These are phyloP conservation scores for Gymnoscopelus microlampas DNA, from an alignment of 2,797 vertebrate genomes.

Conservation along the genomic window DNA sequence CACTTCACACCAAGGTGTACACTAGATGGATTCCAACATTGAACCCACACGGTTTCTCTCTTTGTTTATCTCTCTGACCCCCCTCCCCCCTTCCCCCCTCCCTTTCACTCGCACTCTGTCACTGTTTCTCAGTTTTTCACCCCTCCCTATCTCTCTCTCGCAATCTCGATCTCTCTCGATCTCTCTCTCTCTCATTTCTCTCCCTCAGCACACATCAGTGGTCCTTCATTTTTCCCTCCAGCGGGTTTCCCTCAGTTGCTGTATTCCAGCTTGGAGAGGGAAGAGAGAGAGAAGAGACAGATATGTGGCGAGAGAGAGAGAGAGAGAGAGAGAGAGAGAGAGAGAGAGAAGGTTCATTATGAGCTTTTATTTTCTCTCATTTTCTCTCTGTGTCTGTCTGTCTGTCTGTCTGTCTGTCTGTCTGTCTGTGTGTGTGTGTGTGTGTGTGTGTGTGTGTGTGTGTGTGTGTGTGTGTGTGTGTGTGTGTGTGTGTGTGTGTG, in stretches of 20 bases:
- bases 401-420: no score
- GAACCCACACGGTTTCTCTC: conserved; percentile 17
- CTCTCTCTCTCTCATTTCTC: conserved; percentile 22
- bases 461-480: no score
- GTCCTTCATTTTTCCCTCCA: conserved; percentile 28
- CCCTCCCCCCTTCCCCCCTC: background rate
- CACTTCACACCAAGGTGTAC: conserved; percentile 1
- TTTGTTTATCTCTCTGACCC: conserved; percentile 3
- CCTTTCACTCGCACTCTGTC: conserved; percentile 5
- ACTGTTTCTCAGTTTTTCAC: conserved; percentile 19
- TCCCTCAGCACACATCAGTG: conserved; percentile 10
- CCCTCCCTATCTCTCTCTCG: background rate
- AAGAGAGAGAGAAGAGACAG: background rate
- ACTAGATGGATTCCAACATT: conserved; percentile 34
- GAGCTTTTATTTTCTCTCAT: no score
- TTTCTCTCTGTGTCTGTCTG: no score
- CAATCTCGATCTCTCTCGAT: background rate
- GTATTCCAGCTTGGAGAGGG: background rate
- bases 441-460: no score
- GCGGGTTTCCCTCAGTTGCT: conserved; percentile 9
- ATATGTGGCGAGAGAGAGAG: background rate
- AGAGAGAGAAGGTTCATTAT: background rate
- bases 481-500: no score
- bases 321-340: background rate
- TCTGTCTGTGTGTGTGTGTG: no score